Percentiles rank a stretch among this genome's conserved stretches.
Conservation (phyloP, 2,888 invertebrate species). For the Choreutis nemorana region DNA sequence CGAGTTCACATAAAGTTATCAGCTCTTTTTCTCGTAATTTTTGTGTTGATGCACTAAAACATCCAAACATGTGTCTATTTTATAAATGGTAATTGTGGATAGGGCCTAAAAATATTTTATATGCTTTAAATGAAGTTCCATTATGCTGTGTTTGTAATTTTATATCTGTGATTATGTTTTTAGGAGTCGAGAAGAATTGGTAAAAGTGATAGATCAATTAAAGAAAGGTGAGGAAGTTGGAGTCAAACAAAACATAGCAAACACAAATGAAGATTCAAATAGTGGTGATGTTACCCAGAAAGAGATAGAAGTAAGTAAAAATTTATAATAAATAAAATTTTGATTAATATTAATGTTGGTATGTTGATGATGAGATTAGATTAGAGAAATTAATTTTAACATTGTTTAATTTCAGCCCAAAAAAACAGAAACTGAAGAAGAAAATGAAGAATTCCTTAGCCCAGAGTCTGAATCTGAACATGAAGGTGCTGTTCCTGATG, state of each 20-base stretch:
- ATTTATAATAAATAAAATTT: not conserved
- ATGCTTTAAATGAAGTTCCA: constrained; percentile 6
- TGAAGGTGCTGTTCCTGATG: constrained; percentile 27
- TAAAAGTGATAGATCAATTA: constrained; percentile 78
- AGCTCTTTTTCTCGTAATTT: no score
- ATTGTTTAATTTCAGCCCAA: constrained; percentile 18
- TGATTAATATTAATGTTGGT: constrained; percentile 1
- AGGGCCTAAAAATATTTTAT: no score
- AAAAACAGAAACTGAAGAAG: constrained; percentile 45
- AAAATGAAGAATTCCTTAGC: constrained; percentile 57
- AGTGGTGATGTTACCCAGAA: no score
- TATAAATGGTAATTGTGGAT: no score
- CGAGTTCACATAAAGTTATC: no score
- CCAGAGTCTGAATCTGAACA: constrained; percentile 53
- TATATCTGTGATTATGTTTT: constrained; percentile 16
- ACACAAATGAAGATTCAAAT: constrained; percentile 51
- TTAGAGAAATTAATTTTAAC: not conserved
- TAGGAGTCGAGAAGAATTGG: constrained; percentile 83
- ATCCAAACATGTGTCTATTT: no score
- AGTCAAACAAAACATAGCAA: no score
- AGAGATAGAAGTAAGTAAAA: no score
- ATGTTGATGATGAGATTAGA: not conserved
- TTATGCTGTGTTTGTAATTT: constrained; percentile 6
- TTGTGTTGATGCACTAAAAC: no score
- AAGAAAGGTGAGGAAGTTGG: constrained; percentile 74